A percentile compares a stretch with the other conserved stretches of the same genome.
phyloP scores from a whole-genome alignment of 1,140 invertebrate genomes.

The Aphaenogaster floridana region DNA sequence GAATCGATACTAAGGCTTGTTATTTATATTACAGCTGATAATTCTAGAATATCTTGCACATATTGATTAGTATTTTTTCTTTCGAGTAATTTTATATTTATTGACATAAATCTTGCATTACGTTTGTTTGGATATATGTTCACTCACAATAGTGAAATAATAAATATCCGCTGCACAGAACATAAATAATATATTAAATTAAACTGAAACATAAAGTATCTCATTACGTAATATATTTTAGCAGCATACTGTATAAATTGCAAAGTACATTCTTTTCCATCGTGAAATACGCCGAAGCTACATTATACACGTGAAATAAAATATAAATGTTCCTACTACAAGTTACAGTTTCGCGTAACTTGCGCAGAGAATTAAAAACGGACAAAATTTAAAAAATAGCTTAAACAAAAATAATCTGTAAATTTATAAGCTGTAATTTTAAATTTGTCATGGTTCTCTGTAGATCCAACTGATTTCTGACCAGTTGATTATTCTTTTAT shows the following conservation, averaged over 20 bases:
- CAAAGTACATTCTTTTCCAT: constrained; percentile 22
- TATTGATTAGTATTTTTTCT: background rate
- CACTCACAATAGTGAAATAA: background rate
- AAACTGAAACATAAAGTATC: constrained; percentile 21
- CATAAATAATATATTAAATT: constrained; percentile 5
- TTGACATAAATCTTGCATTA: background rate
- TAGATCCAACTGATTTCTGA: background rate
- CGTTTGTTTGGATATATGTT: background rate
- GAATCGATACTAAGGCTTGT: background rate
- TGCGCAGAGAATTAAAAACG: background rate
- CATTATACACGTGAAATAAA: constrained; percentile 23
- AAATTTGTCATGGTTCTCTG: background rate
- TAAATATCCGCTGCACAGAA: background rate
- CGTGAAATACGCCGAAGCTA: background rate
- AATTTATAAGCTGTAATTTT: background rate
- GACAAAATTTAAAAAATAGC: background rate
- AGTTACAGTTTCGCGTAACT: background rate
- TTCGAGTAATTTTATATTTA: constrained; percentile 5
- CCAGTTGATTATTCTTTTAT: background rate
- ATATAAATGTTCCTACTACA: background rate
- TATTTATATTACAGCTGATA: background rate
- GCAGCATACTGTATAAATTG: constrained; percentile 1
- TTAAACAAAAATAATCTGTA: background rate
- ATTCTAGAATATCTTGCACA: background rate
- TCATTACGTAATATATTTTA: constrained; percentile 11